phyloP scores from a whole-genome alignment of 1,140 invertebrate genomes.

The Lethrus apterus region DNA sequence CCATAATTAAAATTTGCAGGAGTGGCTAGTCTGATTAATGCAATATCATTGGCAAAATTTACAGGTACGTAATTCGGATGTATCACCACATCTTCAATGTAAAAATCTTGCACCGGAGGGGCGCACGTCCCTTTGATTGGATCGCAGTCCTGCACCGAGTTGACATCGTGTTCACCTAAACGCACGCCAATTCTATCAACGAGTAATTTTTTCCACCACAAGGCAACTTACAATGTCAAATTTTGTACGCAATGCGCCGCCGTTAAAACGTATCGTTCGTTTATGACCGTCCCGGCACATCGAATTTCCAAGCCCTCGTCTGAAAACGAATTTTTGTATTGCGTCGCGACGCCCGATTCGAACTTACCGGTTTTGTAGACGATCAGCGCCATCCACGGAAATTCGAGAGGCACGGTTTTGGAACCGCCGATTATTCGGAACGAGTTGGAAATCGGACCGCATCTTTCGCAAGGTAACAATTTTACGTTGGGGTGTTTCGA shows the following conservation, averaged over 20 bases:
- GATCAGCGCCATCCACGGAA: constrained; percentile 50
- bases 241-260: constrained; percentile 47
- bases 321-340: constrained; percentile 3
- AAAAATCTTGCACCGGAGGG: constrained; percentile 31
- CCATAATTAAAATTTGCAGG: neutral
- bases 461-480: constrained; percentile 26
- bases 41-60: constrained; percentile 45
- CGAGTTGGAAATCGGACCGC: constrained; percentile 39
- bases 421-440: constrained; percentile 46
- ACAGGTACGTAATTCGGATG: constrained; percentile 41
- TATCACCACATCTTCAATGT: constrained; percentile 31
- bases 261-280: constrained; percentile 45
- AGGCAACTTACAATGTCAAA: neutral
- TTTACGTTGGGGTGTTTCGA: constrained; percentile 7
- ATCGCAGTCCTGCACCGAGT: constrained; percentile 31
- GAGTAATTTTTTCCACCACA: no score
- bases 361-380: constrained; percentile 35
- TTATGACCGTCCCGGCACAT: constrained; percentile 51
- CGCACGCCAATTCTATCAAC: constrained; percentile 30
- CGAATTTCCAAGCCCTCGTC: constrained; percentile 39
- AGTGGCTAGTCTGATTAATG: constrained; percentile 34
- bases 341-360: neutral
- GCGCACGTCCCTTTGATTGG: constrained; percentile 29
- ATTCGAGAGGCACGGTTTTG: constrained; percentile 43
- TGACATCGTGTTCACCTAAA: constrained; percentile 35